Evolutionary conservation across 2,888 invertebrate genomes (phyloP).

Genomic region (Aleiodes leptofemur): DNA sequence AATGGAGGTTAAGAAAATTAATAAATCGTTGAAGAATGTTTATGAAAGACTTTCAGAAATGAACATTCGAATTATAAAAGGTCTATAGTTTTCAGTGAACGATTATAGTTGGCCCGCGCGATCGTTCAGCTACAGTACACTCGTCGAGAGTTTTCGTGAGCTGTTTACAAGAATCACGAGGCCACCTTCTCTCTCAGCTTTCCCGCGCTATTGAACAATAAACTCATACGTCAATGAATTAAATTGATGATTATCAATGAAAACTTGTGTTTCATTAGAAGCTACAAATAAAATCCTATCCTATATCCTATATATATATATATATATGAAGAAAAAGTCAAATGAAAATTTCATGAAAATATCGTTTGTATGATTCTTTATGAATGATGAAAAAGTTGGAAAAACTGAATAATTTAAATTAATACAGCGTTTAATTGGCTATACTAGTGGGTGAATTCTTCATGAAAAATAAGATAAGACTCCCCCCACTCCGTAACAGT

Average conservation of each 20-base stretch:
- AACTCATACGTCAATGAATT: constrained; percentile 60
- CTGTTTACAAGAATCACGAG: constrained; percentile 42
- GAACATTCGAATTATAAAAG: background rate
- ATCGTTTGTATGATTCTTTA: background rate
- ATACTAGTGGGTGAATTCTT: constrained; percentile 11
- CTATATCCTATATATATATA: background rate
- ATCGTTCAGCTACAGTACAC: constrained; percentile 59
- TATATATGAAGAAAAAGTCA: no score
- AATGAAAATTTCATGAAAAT: no score
- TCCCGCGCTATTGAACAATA: constrained; percentile 54
- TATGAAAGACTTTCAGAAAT: background rate
- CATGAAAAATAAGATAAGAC: constrained; percentile 46
- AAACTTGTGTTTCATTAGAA: constrained; percentile 38
- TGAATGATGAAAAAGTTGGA: background rate
- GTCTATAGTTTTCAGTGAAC: constrained; percentile 9
- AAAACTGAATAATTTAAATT: background rate
- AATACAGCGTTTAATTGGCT: no score
- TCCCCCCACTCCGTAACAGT: constrained; percentile 18
- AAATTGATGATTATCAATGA: constrained; percentile 66
- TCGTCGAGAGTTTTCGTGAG: constrained; percentile 59
- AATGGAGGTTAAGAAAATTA: background rate
- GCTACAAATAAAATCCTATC: background rate
- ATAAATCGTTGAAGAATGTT: no score
- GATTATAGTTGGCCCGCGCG: constrained; percentile 55
- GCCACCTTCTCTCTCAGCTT: constrained; percentile 47